Evolutionary conservation across 2,888 invertebrate species (phyloP).

Genomic region (Ligdia adustata): DNA sequence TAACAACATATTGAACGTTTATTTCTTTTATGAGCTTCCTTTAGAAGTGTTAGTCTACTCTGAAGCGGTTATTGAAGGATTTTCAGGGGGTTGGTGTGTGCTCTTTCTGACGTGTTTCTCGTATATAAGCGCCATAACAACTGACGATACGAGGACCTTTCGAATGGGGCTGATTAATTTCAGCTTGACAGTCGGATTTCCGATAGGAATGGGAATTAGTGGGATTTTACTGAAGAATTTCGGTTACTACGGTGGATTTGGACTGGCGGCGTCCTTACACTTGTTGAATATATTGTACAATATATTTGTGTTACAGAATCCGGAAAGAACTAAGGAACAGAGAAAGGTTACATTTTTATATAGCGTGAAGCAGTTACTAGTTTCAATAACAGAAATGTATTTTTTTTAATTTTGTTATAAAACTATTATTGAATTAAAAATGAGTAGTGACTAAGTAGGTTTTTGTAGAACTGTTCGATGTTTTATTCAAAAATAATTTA

Average conservation of each 20-base stretch:
- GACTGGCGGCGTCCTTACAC: slow-evolving; percentile 86
- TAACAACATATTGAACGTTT: slow-evolving; percentile 89
- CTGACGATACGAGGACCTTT: slow-evolving; percentile 89
- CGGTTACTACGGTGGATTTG: slow-evolving; percentile 91
- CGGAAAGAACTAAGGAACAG: slow-evolving; percentile 61
- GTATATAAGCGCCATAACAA: slow-evolving; percentile 92
- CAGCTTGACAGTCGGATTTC: slow-evolving; percentile 92
- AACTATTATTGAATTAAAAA: no score
- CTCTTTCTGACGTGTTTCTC: slow-evolving; percentile 92
- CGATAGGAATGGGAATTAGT: slow-evolving; percentile 93
- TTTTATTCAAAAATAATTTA: no score
- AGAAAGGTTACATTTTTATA: slow-evolving; percentile 52
- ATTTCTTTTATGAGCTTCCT: slow-evolving; percentile 88
- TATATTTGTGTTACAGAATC: slow-evolving; percentile 86
- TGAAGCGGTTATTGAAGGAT: slow-evolving; percentile 89
- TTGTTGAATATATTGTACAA: slow-evolving; percentile 87
- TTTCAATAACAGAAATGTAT: no score
- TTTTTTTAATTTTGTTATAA: no score
- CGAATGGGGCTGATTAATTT: slow-evolving; percentile 93
- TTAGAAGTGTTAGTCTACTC: slow-evolving; percentile 89
- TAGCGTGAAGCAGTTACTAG: not conserved
- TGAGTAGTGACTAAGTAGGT: no score
- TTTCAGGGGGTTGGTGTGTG: slow-evolving; percentile 92
- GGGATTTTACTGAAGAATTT: slow-evolving; percentile 88
- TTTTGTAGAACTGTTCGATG: no score